These are phyloP conservation scores for Drosophila pallidifrons DNA, from an alignment of 1,140 invertebrate species.

Conservation along the genomic window DNA sequence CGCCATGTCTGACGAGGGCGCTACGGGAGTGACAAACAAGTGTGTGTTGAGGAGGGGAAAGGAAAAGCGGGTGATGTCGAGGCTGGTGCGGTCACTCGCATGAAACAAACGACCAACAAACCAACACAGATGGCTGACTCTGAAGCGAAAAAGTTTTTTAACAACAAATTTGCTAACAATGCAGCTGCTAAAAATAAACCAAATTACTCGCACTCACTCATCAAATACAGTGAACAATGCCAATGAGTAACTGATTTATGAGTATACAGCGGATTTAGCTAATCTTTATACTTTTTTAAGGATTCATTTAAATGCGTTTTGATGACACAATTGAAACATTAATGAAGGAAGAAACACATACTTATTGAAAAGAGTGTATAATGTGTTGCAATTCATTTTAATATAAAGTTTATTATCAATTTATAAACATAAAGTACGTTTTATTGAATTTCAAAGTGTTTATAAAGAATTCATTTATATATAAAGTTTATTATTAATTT, in stretches of 20 bases:
- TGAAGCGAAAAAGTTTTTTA: constrained; percentile 4
- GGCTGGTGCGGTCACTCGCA: constrained; percentile 22
- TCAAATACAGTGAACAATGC: not conserved
- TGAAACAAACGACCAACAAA: constrained; percentile 27
- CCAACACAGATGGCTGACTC: constrained; percentile 28
- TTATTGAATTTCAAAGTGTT: no score
- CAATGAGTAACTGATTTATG: not conserved
- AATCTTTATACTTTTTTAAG: no score
- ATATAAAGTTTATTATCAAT: no score
- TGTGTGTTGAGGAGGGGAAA: not conserved
- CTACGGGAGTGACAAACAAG: not conserved
- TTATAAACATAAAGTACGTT: no score
- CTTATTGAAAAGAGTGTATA: no score
- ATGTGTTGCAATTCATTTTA: no score
- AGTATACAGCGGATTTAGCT: not conserved
- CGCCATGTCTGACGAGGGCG: constrained; percentile 32
- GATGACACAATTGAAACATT: no score
- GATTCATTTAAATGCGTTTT: no score
- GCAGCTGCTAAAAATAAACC: constrained; percentile 24
- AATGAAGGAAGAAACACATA: no score
- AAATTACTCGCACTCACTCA: constrained; percentile 21
- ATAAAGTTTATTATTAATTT: no score
- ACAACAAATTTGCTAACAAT: constrained; percentile 27
- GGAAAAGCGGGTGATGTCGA: not conserved
- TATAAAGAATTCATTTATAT: no score